A percentile compares a stretch with the other conserved stretches of the same genome.
Conservation (phyloP, 2,113 vertebrate genomes). For the Marcusenius ussheri region DNA sequence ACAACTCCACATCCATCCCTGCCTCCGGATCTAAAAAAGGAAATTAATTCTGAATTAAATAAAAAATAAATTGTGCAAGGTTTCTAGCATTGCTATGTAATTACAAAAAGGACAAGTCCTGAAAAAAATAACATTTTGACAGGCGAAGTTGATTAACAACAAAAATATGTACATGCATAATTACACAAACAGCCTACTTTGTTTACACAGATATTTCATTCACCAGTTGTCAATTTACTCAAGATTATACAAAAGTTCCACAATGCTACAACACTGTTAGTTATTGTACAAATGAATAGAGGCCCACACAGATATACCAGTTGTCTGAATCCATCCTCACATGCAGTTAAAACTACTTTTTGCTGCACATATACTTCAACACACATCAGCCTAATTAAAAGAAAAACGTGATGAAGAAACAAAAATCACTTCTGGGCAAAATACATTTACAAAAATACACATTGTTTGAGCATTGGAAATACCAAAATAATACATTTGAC, state of each 20-base stretch:
- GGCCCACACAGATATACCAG: slow-evolving; percentile 63
- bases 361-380: slow-evolving; percentile 39
- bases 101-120: slow-evolving; percentile 82
- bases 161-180: slow-evolving; percentile 78
- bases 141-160: slow-evolving; percentile 75
- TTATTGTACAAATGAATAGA: slow-evolving; percentile 75
- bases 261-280: slow-evolving; percentile 66
- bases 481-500: slow-evolving; percentile 27
- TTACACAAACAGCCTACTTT: slow-evolving; percentile 63
- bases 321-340: slow-evolving; percentile 53
- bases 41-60: slow-evolving; percentile 63
- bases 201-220: slow-evolving; percentile 65
- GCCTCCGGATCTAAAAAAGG: slow-evolving; percentile 31
- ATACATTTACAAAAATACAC: slow-evolving; percentile 37
- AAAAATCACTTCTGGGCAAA: slow-evolving; percentile 27
- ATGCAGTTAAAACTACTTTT: slow-evolving; percentile 41
- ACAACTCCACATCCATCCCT: background rate
- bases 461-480: slow-evolving; percentile 14
- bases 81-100: slow-evolving; percentile 68
- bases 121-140: slow-evolving; percentile 77
- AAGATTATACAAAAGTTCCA: slow-evolving; percentile 74
- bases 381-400: slow-evolving; percentile 32
- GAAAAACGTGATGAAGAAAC: slow-evolving; percentile 30
- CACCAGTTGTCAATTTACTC: slow-evolving; percentile 59
- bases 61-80: slow-evolving; percentile 64